These are phyloP conservation scores for Oryzias woworae DNA, from an alignment of 2,113 vertebrate species.

Conservation along the genomic window DNA sequence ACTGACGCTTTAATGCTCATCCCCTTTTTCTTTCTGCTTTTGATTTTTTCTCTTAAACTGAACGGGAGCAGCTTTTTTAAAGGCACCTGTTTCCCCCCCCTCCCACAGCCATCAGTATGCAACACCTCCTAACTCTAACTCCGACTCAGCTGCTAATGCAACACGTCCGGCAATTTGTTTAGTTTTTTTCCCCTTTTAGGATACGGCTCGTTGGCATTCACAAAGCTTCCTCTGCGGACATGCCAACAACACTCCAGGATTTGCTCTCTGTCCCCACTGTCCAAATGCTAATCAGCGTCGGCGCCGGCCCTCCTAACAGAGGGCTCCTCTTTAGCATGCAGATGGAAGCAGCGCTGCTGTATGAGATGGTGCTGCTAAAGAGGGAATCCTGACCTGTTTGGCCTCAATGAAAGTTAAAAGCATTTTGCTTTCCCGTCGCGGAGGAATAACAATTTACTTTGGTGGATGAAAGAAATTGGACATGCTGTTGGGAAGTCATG, in stretches of 20 bases:
- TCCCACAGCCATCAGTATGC: conserved; percentile 12
- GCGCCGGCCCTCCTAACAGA: conserved; percentile 50
- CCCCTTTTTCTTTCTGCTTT: no score
- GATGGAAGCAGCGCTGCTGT: conserved; percentile 42
- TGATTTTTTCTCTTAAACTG: no score
- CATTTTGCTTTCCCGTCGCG: conserved; percentile 35
- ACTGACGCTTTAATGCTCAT: no score
- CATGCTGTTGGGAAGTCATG: no score
- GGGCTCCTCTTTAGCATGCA: conserved; percentile 69
- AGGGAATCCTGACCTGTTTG: conserved; percentile 41
- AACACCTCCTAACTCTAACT: conserved; percentile 33
- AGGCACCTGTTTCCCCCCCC: neutral
- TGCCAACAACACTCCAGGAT: conserved; percentile 58
- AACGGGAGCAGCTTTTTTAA: no score
- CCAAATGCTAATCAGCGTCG: conserved; percentile 66
- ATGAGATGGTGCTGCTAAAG: conserved; percentile 29
- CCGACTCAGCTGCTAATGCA: conserved; percentile 51
- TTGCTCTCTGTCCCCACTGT: conserved; percentile 51
- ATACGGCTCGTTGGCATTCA: conserved; percentile 53
- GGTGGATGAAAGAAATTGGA: no score
- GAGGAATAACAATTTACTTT: neutral
- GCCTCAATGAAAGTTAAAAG: conserved; percentile 38
- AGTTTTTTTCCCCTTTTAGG: conserved; percentile 40
- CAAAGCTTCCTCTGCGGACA: conserved; percentile 33
- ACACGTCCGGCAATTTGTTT: conserved; percentile 56